phyloP scores from a whole-genome alignment of 2,113 vertebrate genomes.

The Elgaria multicarinata region DNA sequence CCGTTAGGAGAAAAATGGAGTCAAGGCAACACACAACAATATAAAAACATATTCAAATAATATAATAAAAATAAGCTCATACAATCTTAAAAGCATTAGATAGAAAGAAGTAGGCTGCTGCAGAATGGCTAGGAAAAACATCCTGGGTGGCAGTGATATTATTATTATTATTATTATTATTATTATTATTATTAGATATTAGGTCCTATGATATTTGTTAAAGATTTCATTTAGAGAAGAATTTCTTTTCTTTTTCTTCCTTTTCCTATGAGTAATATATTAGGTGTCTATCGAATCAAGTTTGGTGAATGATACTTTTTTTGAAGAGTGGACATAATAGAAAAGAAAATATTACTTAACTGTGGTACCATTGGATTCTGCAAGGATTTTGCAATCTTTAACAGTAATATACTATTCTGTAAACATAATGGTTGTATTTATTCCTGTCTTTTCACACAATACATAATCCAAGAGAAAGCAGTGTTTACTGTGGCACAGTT shows the following conservation, averaged over 20 bases:
- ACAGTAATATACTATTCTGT: slow-evolving; percentile 48
- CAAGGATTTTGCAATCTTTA: slow-evolving; percentile 44
- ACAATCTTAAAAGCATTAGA: background rate
- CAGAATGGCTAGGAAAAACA: background rate
- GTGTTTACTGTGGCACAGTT: slow-evolving; percentile 51
- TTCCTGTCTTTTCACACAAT: slow-evolving; percentile 63
- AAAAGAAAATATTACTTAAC: slow-evolving; percentile 46
- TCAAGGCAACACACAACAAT: background rate
- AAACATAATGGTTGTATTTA: slow-evolving; percentile 58
- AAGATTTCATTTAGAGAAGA: background rate
- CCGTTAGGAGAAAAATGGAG: background rate
- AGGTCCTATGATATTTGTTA: background rate
- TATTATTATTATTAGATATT: slow-evolving; percentile 23
- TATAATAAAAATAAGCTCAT: background rate
- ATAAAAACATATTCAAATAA: background rate
- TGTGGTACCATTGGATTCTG: slow-evolving; percentile 36
- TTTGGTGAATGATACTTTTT: slow-evolving; percentile 26
- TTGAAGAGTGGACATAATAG: slow-evolving; percentile 42
- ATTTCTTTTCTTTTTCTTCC: slow-evolving; percentile 22
- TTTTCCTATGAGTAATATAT: slow-evolving; percentile 20
- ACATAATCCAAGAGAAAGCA: slow-evolving; percentile 49
- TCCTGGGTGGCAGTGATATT: background rate
- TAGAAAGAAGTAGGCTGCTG: slow-evolving; percentile 1
- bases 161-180: background rate
- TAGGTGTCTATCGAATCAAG: slow-evolving; percentile 39